phyloP scores from a whole-genome alignment of 2,113 vertebrate species.

The Pituophis catenifer region DNA sequence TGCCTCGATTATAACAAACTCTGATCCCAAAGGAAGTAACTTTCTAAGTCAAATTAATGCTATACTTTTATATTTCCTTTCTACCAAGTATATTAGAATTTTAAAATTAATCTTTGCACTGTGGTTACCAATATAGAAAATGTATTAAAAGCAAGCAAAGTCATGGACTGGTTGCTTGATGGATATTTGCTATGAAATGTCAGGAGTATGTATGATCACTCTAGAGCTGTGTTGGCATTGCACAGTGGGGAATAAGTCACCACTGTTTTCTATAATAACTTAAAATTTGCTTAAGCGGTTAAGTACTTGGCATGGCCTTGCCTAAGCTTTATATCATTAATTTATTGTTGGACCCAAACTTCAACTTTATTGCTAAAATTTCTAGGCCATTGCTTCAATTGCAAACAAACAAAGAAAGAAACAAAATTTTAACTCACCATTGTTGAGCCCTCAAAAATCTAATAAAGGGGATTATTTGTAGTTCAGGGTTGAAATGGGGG shows the following conservation, averaged over 20 bases:
- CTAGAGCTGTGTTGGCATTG: background rate
- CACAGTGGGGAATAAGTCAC: background rate
- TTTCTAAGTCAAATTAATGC: constrained; percentile 18
- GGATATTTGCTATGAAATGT: background rate
- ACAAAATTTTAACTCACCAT: background rate
- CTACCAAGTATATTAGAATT: background rate
- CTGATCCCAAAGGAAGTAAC: background rate
- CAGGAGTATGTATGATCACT: background rate
- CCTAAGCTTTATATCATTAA: background rate
- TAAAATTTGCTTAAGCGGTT: background rate
- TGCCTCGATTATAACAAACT: constrained; percentile 9
- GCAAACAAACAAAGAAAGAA: background rate
- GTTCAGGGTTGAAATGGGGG: background rate
- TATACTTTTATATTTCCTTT: background rate
- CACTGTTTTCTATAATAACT: background rate
- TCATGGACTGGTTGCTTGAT: background rate
- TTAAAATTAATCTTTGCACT: background rate
- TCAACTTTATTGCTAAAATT: background rate
- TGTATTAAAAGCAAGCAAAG: constrained; percentile 5
- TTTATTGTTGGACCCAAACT: background rate
- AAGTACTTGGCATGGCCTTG: background rate
- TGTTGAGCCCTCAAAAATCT: background rate
- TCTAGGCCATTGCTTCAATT: background rate
- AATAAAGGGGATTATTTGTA: background rate
- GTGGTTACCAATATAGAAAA: background rate